Conservation (phyloP, 2,888 invertebrate species). For the Halocaridina rubra region DNA sequence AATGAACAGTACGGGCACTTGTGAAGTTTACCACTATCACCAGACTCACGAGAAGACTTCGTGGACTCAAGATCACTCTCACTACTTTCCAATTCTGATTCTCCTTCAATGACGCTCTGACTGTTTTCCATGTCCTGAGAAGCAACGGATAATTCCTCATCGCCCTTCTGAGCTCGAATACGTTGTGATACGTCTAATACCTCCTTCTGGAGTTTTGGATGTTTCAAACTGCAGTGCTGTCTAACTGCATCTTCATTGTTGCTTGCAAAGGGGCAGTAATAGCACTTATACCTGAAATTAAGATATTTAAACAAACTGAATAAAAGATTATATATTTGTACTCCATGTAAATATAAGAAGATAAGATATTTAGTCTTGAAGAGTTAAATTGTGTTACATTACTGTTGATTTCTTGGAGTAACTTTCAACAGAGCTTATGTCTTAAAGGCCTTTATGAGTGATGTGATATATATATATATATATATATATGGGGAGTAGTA, state of each 20-base stretch:
- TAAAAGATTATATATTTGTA: too few relatives aligned
- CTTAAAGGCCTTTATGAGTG: too few relatives aligned
- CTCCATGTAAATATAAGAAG: too few relatives aligned
- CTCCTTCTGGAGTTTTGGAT: conserved; percentile 47
- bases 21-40: neutral
- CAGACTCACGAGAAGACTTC: neutral
- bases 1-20: conserved; percentile 47
- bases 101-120: neutral
- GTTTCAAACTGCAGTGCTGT: conserved; percentile 51
- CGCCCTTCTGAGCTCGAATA: conserved; percentile 1
- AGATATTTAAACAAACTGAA: too few relatives aligned
- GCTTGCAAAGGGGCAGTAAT: conserved; percentile 56
- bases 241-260: conserved; percentile 52
- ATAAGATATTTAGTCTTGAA: too few relatives aligned
- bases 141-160: neutral
- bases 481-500: too few relatives aligned
- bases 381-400: too few relatives aligned
- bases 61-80: neutral
- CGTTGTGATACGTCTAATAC: conserved; percentile 41
- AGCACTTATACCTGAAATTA: conserved; percentile 60
- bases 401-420: too few relatives aligned
- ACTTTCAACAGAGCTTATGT: too few relatives aligned
- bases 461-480: too few relatives aligned
- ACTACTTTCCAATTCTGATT: too few relatives aligned
- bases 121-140: neutral